These are phyloP conservation scores for Trematomus bernacchii DNA, from an alignment of 2,797 vertebrate species.

Conservation along the genomic window DNA sequence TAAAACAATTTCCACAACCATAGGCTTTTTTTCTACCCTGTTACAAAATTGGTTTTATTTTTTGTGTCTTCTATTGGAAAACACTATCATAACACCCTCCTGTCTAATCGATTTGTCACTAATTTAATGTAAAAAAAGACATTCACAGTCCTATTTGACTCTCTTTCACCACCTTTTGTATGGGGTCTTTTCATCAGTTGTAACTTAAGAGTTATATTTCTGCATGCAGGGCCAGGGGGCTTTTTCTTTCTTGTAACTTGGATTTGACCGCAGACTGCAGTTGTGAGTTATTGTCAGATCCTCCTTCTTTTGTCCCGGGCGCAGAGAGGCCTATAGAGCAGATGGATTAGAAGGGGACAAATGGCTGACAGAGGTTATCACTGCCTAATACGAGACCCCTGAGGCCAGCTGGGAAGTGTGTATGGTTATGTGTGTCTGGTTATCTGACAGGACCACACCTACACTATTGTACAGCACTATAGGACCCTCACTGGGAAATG, in stretches of 20 bases:
- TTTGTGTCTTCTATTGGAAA: neutral
- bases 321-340: conserved; percentile 49
- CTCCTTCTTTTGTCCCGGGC: conserved; percentile 59
- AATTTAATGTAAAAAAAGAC: neutral
- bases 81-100: neutral
- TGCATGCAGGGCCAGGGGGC: neutral
- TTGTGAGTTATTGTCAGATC: conserved; percentile 52
- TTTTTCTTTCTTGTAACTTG: conserved; percentile 19
- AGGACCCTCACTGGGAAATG: conserved; percentile 59
- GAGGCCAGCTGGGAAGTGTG: conserved; percentile 47
- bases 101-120: neutral
- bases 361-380: conserved; percentile 59
- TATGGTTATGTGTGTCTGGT: conserved; percentile 55
- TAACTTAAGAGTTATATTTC: conserved; percentile 14
- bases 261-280: conserved; percentile 44
- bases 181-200: conserved; percentile 19
- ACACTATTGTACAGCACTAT: conserved; percentile 61
- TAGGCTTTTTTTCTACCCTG: neutral
- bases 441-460: conserved; percentile 73
- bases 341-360: conserved; percentile 54
- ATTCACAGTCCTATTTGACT: conserved; percentile 1
- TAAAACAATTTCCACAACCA: neutral
- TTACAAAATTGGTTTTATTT: neutral
- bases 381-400: conserved; percentile 48
- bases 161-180: conserved; percentile 7